Base-by-base conservation (phyloP, 2,888 invertebrate genomes). In the Drosophila leonis region DNA sequence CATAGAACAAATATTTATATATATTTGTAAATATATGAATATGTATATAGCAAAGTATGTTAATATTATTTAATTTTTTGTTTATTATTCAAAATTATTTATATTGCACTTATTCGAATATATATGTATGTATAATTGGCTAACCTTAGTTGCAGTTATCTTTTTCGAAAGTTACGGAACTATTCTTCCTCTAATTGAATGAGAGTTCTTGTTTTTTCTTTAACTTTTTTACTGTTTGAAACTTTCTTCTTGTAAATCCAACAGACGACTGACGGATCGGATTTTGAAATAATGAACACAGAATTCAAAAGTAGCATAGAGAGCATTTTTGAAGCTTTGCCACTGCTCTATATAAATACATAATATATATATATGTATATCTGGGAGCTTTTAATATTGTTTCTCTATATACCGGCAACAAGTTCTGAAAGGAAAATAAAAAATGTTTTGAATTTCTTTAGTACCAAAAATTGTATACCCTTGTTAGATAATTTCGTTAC, bases 271-370 rank as follows among this genome's bases (percentile, higher is more conserved):
- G 73, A 12, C 46, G 9, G 29, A 37, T n/a, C 6, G n/a, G 24
- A 73, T 59, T 33, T 20, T 51, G 7, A 52, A 27, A 52, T 44
- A 18, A 18, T 24, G 37, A 56, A 39, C 27, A 27, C 46, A 49
- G 42, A 56, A 64, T 46, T 76, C 15, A 29, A 42, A 42, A 29
- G 10, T 33, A 15, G 24, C 59, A 18, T 13, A 33, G 24, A 41
- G 20, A 29, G 48, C 35, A 42, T 42, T 18, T 1, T 8, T n/a
- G 6, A 55, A 77, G 77, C 75, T 72, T 76, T 77, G 7, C 24
- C 35, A 41, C 20, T 37, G 39, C 33, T 44, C 29, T 20, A 57
- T 12, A n/a, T 44, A 35, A 7, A 27, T n/a, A 61, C 9, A 24
- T 42, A 10, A 33, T 29, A 5, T 46, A 10, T 5, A 20, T 20